Conservation (phyloP, 2,888 invertebrate genomes). For the Chloroclystis v-ata region DNA sequence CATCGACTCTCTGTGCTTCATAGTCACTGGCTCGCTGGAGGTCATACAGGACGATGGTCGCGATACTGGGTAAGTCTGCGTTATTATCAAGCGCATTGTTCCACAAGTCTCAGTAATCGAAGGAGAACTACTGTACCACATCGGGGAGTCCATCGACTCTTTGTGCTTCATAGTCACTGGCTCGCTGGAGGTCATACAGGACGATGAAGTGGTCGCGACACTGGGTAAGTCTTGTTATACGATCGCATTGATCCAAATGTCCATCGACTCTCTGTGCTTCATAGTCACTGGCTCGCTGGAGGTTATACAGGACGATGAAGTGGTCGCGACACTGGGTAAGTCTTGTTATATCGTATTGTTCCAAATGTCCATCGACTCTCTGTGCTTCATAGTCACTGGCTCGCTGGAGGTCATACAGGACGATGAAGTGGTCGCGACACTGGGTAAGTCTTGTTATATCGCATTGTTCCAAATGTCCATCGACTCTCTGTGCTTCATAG, state of each 20-base stretch:
- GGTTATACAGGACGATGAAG: conserved; percentile 99
- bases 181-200: conserved; percentile 99
- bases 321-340: conserved; percentile 96
- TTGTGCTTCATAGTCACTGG: conserved; percentile 99
- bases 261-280: conserved; percentile 98
- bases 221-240: conserved; percentile 79
- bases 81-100: too few species aligned
- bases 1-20: conserved; percentile 98
- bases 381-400: conserved; percentile 99
- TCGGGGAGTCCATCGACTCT: conserved; percentile 98
- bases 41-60: conserved; percentile 99
- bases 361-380: too few species aligned
- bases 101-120: conserved; percentile 98
- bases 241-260: conserved; percentile 82
- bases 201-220: conserved; percentile 99
- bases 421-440: conserved; percentile 99
- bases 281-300: conserved; percentile 99
- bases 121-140: conserved; percentile 98
- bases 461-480: conserved; percentile 90
- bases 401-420: conserved; percentile 99
- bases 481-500: conserved; percentile 99
- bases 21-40: conserved; percentile 98
- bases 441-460: conserved; percentile 78
- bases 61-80: conserved; percentile 88
- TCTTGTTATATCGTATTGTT: not conserved